Conservation (phyloP, 1,140 invertebrate species). For the Gonatopus flavifemur region DNA sequence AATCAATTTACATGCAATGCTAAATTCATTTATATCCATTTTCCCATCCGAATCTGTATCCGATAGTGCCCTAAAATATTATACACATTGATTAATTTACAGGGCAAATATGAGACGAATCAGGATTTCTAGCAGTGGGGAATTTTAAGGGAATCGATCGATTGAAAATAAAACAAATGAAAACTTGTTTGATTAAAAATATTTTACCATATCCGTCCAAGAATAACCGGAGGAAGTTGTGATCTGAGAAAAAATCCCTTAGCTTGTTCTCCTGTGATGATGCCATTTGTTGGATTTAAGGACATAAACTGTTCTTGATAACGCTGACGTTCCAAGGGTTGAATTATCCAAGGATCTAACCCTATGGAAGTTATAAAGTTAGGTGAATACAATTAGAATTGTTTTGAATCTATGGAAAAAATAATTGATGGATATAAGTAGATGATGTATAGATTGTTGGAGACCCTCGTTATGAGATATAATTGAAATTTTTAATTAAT, state of each 20-base stretch:
- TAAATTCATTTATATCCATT: slow-evolving; percentile 96
- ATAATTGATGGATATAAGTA: too few relatives aligned
- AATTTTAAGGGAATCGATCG: too few relatives aligned
- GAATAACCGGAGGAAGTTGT: slow-evolving; percentile 80
- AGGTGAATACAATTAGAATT: not conserved
- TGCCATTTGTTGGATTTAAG: slow-evolving; percentile 83
- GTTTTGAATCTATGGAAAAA: not conserved
- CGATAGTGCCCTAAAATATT: slow-evolving; percentile 81
- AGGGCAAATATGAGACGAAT: too few relatives aligned
- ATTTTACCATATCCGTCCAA: slow-evolving; percentile 91
- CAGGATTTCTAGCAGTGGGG: too few relatives aligned
- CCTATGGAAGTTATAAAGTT: slow-evolving; percentile 30
- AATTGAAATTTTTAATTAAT: not conserved
- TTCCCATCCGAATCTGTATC: slow-evolving; percentile 96
- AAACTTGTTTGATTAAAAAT: not conserved
- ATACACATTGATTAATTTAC: too few relatives aligned
- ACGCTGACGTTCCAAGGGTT: slow-evolving; percentile 80
- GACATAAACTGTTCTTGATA: slow-evolving; percentile 91
- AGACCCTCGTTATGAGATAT: not conserved
- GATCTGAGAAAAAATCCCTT: slow-evolving; percentile 93
- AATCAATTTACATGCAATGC: slow-evolving; percentile 96
- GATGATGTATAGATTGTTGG: too few relatives aligned
- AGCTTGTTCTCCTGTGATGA: slow-evolving; percentile 91
- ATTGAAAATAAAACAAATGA: too few relatives aligned
- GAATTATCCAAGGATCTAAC: slow-evolving; percentile 84